These are phyloP conservation scores for Nymphalis polychloros DNA, from an alignment of 2,888 invertebrate species.

Conservation along the genomic window DNA sequence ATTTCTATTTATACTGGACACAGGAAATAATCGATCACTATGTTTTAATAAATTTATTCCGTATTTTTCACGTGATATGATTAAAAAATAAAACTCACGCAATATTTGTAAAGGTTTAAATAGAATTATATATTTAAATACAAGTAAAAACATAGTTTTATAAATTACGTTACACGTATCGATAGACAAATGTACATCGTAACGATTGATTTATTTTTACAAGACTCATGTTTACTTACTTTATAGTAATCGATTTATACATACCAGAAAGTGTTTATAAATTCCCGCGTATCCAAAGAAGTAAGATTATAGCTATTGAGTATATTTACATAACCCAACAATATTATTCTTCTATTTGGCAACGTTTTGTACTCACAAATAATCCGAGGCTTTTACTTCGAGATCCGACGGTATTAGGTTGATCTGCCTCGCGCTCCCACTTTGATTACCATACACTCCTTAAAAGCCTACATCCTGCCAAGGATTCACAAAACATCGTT, in stretches of 20 bases:
- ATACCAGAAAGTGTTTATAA: neutral
- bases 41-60: no score
- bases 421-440: constrained; percentile 58
- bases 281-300: constrained; percentile 2
- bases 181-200: no score
- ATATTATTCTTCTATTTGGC: constrained; percentile 30
- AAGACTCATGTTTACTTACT: neutral
- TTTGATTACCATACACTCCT: constrained; percentile 73
- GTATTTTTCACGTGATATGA: no score
- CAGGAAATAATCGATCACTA: no score
- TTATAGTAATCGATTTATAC: neutral
- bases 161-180: no score
- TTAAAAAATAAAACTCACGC: no score
- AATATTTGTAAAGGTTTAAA: no score
- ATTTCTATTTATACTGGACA: no score
- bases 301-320: constrained; percentile 13
- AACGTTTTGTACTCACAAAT: constrained; percentile 44
- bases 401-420: constrained; percentile 65
- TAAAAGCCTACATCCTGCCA: constrained; percentile 55
- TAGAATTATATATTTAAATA: no score
- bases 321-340: constrained; percentile 27
- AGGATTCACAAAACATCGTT: constrained; percentile 44
- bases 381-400: constrained; percentile 67
- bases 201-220: neutral
- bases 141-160: no score